Percentiles rank a stretch among this genome's conserved stretches.
These are phyloP conservation scores for Synodontis membranacea DNA, from an alignment of 2,113 vertebrate genomes.

Conservation along the genomic window DNA sequence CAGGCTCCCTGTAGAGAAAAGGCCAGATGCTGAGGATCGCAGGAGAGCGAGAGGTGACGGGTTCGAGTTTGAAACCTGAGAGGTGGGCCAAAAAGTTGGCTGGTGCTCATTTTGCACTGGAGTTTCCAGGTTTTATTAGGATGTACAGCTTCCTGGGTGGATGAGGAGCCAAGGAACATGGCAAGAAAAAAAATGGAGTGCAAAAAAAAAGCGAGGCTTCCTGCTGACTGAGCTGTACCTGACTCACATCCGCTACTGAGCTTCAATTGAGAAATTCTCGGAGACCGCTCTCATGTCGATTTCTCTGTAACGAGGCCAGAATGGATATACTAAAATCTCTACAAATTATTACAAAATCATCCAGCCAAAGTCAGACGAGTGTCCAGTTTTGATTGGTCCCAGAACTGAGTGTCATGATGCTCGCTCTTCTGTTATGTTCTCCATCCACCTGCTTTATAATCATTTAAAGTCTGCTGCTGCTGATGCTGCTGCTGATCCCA, in stretches of 20 bases:
- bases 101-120: constrained; percentile 38
- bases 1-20: constrained; percentile 42
- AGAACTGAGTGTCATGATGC: background rate
- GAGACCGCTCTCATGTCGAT: background rate
- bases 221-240: background rate
- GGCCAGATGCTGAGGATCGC: constrained; percentile 59
- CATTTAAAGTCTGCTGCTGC: background rate
- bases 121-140: constrained; percentile 37
- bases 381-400: background rate
- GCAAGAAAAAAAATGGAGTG: background rate
- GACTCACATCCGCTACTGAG: background rate
- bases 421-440: background rate
- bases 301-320: background rate
- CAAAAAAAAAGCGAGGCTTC: background rate
- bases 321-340: background rate
- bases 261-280: background rate
- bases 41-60: constrained; percentile 47
- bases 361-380: background rate
- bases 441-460: background rate
- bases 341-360: background rate
- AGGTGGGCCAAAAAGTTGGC: constrained; percentile 35
- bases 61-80: constrained; percentile 32
- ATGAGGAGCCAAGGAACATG: background rate
- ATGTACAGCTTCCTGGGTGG: background rate
- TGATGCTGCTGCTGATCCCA: background rate